A percentile compares a stretch with the other conserved stretches of the same genome.
Conservation (phyloP, 2,888 invertebrate species). For the Dasysyrphus tricinctus region DNA sequence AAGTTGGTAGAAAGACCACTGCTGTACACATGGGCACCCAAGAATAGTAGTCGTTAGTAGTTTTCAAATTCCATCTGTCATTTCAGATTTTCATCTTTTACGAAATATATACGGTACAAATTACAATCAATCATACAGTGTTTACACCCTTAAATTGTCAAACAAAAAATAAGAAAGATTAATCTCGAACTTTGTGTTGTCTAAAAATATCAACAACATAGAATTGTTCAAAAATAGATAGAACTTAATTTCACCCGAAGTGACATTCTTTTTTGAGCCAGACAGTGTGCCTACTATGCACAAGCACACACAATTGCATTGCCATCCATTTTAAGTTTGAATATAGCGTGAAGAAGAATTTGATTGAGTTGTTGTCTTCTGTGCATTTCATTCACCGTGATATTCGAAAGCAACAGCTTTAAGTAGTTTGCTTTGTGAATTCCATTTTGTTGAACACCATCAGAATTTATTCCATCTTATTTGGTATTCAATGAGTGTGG, state of each 20-base stretch:
- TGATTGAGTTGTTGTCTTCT: slow-evolving; percentile 48
- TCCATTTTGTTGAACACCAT: slow-evolving; percentile 43
- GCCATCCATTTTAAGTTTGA: slow-evolving; percentile 27
- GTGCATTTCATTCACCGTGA: slow-evolving; percentile 18
- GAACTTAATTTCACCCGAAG: slow-evolving; percentile 52
- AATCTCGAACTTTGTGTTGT: slow-evolving; percentile 14
- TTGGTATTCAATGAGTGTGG: slow-evolving; percentile 55
- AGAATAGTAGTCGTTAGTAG: no score
- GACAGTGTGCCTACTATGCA: slow-evolving; percentile 45
- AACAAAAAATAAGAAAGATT: background rate
- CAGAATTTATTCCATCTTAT: slow-evolving; percentile 61
- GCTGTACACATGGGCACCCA: background rate
- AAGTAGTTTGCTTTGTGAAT: slow-evolving; percentile 47
- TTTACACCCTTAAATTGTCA: background rate
- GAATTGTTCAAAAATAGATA: slow-evolving; percentile 33
- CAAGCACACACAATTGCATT: slow-evolving; percentile 19
- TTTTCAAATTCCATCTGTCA: no score
- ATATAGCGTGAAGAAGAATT: slow-evolving; percentile 19
- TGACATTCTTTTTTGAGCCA: slow-evolving; percentile 58
- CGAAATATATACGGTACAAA: no score
- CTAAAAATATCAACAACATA: slow-evolving; percentile 51
- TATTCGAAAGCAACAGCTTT: slow-evolving; percentile 14
- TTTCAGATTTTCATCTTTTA: no score
- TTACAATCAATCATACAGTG: background rate
- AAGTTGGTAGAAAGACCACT: background rate